Evolutionary conservation across 2,797 vertebrate genomes (phyloP), one percentile per base, ranked within the genome.

Genomic region (Sparus aurata): DNA sequence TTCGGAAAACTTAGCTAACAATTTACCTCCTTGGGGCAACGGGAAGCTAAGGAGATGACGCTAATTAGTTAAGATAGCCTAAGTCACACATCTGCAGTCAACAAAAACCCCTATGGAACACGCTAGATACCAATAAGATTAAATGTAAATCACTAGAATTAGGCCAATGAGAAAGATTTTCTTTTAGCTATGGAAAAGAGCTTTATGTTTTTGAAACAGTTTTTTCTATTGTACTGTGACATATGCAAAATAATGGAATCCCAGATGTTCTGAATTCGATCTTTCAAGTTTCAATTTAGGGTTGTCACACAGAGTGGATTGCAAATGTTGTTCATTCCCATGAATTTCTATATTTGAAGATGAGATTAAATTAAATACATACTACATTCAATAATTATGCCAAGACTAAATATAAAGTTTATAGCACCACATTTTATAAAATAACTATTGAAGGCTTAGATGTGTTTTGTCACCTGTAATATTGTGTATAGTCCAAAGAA

Each of bases 1-100:
- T 90, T 79, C 73, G 87, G 90, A 93, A 91, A 83, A 80, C 66
- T 30, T 9, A 25, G 70, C 69, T 49, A 66, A 82, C 76, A 83
- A 58, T n/a, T 49, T 47, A 72, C 10, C 18, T 75, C 85, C 79
- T 79, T 43, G 76, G 76, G 75, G 69, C 4, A 0, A 47, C 27
- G 15, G 5, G 34, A 49, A 27, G 41, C 69, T 55, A 17, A 71
- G 71, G 67, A 75, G 78, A 54, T 27, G 62, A 65, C 2, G 15
- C 63, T 85, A 83, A 90, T 75, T 77, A 87, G 82, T 43, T 16
- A 18, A 46, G 22, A 38, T 12, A 27, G 15, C 12, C 5, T 16
- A 50, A 16, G 34, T 12, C 2, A 25, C 12, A 54, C 41, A 71
- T 52, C n/a, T 47, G 45, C 15, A 68, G 65, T 59, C 69, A 66